phyloP scores from a whole-genome alignment of 2,888 invertebrate genomes.

The Eucera pruinosa region DNA sequence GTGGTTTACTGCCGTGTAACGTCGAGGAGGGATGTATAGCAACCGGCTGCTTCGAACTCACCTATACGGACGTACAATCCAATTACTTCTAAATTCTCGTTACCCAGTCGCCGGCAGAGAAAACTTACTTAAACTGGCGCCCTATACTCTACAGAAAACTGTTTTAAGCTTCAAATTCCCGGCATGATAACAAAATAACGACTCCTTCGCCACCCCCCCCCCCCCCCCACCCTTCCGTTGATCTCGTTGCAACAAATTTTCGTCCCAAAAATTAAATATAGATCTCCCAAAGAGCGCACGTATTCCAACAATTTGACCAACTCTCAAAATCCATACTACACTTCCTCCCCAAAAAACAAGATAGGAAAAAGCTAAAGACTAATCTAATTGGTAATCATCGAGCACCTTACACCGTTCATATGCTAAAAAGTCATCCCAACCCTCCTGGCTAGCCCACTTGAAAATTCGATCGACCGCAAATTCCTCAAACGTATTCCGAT shows the following conservation, averaged over 20 bases:
- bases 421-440: no score
- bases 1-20: conserved; percentile 89
- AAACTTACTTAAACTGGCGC: conserved; percentile 55
- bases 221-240: neutral
- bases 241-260: no score
- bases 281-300: no score
- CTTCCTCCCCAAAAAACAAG: no score
- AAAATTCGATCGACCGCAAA: neutral
- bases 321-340: no score
- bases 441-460: no score
- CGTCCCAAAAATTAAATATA: no score
- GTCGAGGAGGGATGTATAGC: conserved; percentile 94
- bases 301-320: no score
- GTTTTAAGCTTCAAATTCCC: conserved; percentile 54
- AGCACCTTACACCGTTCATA: no score
- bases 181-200: conserved; percentile 40
- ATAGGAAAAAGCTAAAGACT: no score
- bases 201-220: neutral
- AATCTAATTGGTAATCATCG: no score
- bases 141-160: conserved; percentile 38
- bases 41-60: conserved; percentile 88
- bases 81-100: conserved; percentile 60
- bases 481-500: no score
- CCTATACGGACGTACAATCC: conserved; percentile 82
- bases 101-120: conserved; percentile 34